These are phyloP conservation scores for Proctacanthus coquilletti DNA, from an alignment of 1,140 invertebrate genomes.

Conservation along the genomic window DNA sequence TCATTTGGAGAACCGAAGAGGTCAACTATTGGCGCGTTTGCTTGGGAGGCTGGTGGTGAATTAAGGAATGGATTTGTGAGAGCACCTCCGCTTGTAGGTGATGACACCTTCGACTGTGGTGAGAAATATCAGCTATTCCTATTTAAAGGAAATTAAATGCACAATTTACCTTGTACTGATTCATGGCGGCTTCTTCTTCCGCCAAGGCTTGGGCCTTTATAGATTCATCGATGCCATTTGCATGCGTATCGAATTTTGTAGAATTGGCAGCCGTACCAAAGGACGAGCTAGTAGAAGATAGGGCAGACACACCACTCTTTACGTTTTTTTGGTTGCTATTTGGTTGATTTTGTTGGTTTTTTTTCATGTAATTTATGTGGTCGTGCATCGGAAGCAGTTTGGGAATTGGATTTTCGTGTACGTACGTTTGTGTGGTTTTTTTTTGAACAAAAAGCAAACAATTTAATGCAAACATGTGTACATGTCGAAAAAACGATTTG, in stretches of 20 bases:
- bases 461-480: too few species aligned
- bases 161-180: constrained; percentile 75
- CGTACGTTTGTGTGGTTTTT: too few species aligned
- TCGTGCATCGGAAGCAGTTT: too few species aligned
- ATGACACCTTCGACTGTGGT: constrained; percentile 60
- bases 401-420: too few species aligned
- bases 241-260: constrained; percentile 46
- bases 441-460: too few species aligned
- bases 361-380: too few species aligned
- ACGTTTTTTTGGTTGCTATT: constrained; percentile 70
- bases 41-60: constrained; percentile 37
- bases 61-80: constrained; percentile 79
- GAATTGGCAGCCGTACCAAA: constrained; percentile 68
- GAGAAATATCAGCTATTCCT: constrained; percentile 14
- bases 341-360: constrained; percentile 6
- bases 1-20: constrained; percentile 51
- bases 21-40: constrained; percentile 53
- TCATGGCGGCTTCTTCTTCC: constrained; percentile 88
- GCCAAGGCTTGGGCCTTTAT: constrained; percentile 75
- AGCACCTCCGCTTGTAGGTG: constrained; percentile 38
- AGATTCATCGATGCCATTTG: constrained; percentile 70
- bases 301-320: constrained; percentile 74
- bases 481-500: too few species aligned
- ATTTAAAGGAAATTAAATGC: background rate
- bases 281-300: constrained; percentile 74